These are phyloP conservation scores for Drosophila testacea DNA, from an alignment of 2,888 invertebrate genomes.

Conservation along the genomic window DNA sequence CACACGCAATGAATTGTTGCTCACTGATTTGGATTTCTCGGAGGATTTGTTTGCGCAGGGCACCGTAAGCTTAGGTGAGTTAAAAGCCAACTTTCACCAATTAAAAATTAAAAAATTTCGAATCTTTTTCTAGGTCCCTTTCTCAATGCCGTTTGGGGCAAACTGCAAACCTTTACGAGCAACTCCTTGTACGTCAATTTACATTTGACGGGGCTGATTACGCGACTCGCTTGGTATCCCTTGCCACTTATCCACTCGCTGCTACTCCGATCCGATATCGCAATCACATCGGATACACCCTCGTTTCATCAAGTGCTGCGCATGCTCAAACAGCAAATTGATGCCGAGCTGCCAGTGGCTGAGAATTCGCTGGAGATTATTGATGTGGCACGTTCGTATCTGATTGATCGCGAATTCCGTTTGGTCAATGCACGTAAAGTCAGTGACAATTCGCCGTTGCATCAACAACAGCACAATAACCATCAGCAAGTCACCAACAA, in stretches of 20 bases:
- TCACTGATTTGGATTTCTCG: constrained; percentile 85
- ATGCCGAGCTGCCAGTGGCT: constrained; percentile 88
- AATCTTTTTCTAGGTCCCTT: constrained; percentile 89
- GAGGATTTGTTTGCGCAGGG: constrained; percentile 85
- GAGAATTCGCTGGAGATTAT: constrained; percentile 88
- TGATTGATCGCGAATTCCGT: constrained; percentile 92
- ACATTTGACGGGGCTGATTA: constrained; percentile 94
- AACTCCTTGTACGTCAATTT: constrained; percentile 94
- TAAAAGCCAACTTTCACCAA: too few relatives aligned
- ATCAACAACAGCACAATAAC: constrained; percentile 84
- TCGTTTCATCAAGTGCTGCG: constrained; percentile 95
- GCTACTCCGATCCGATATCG: constrained; percentile 93
- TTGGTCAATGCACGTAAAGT: constrained; percentile 89
- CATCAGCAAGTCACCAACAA: constrained; percentile 85
- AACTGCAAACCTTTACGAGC: constrained; percentile 92
- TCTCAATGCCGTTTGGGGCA: constrained; percentile 91
- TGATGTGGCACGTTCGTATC: constrained; percentile 91
- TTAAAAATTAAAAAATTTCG: too few relatives aligned
- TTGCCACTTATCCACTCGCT: constrained; percentile 95
- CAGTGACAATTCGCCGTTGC: constrained; percentile 69
- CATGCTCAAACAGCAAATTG: constrained; percentile 93
- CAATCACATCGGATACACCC: constrained; percentile 95
- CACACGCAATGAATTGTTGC: constrained; percentile 78
- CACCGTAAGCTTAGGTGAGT: constrained; percentile 84
- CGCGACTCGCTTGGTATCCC: constrained; percentile 94